Evolutionary conservation across 2,888 invertebrate genomes (phyloP).

Genomic region (Epistrophella euchroma): DNA sequence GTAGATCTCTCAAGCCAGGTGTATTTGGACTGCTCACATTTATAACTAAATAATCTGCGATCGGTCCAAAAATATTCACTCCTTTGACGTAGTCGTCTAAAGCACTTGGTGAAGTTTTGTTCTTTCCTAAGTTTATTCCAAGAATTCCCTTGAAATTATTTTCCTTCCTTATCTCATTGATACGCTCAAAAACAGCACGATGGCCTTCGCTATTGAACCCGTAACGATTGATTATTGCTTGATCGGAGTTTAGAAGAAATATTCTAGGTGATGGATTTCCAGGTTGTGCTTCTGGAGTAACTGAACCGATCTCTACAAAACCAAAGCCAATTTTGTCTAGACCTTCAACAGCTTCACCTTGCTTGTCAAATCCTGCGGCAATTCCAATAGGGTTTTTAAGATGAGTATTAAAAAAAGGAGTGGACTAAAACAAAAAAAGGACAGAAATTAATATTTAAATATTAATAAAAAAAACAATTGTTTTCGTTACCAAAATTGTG

Average conservation of each 20-base stretch:
- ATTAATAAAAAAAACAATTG: not conserved
- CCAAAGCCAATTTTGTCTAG: slow-evolving; percentile 95
- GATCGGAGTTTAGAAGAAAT: slow-evolving; percentile 93
- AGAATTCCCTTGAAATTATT: slow-evolving; percentile 87
- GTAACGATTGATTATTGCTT: slow-evolving; percentile 96
- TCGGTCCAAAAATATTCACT: slow-evolving; percentile 90
- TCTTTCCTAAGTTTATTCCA: slow-evolving; percentile 98
- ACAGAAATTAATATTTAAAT: not conserved
- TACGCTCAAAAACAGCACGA: slow-evolving; percentile 88
- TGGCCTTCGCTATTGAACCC: slow-evolving; percentile 99
- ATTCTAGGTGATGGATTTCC: slow-evolving; percentile 97
- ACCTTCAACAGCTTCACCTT: slow-evolving; percentile 95
- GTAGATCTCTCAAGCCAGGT: slow-evolving; percentile 93
- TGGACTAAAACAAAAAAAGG: slow-evolving; percentile 85
- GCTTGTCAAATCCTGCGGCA: slow-evolving; percentile 99
- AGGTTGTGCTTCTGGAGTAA: slow-evolving; percentile 96
- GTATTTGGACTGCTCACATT: slow-evolving; percentile 99
- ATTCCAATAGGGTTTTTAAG: slow-evolving; percentile 97
- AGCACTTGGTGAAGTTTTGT: slow-evolving; percentile 92
- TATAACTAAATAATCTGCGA: slow-evolving; percentile 98
- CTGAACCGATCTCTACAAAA: slow-evolving; percentile 97
- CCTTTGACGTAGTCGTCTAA: slow-evolving; percentile 93
- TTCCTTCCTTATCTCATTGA: slow-evolving; percentile 86
- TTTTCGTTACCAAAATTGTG: slow-evolving; percentile 71
- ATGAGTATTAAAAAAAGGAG: slow-evolving; percentile 88